Evolutionary conservation across 1,140 invertebrate genomes (phyloP).

Genomic region (Holcopasites calliopsidis): DNA sequence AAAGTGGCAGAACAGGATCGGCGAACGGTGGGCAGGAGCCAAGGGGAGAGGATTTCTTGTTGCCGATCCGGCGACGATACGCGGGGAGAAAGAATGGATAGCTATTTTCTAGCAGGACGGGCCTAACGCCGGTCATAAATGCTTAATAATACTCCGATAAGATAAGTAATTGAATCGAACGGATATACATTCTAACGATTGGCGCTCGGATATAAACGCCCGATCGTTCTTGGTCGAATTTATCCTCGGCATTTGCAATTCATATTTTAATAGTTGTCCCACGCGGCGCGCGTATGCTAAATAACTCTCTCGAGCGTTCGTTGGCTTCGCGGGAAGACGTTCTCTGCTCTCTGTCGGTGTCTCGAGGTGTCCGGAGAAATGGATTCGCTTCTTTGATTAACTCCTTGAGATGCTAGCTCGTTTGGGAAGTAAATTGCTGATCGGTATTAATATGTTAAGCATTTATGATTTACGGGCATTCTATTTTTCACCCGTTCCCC

Average conservation of each 20-base stretch:
- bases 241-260: slow-evolving; percentile 33
- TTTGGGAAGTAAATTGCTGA: too few relatives aligned
- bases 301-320: neutral
- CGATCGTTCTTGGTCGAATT: slow-evolving; percentile 13
- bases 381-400: neutral
- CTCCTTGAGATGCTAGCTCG: too few relatives aligned
- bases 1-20: slow-evolving; percentile 61
- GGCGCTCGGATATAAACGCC: neutral
- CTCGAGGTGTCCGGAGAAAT: neutral
- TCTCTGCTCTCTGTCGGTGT: neutral
- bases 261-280: slow-evolving; percentile 14
- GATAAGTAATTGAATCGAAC: slow-evolving; percentile 37
- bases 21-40: slow-evolving; percentile 1
- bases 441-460: too few relatives aligned
- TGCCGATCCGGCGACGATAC: neutral
- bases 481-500: neutral
- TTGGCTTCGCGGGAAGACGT: neutral
- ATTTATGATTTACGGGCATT: too few relatives aligned
- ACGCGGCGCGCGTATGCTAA: neutral
- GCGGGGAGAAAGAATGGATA: neutral
- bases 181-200: slow-evolving; percentile 6
- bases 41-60: neutral
- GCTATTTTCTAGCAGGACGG: slow-evolving; percentile 10
- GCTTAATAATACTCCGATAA: slow-evolving; percentile 29
- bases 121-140: slow-evolving; percentile 1